Percentiles rank a stretch among this genome's conserved stretches.
phyloP scores from a whole-genome alignment of 2,888 invertebrate genomes.

The Sinotaia quadrata region DNA sequence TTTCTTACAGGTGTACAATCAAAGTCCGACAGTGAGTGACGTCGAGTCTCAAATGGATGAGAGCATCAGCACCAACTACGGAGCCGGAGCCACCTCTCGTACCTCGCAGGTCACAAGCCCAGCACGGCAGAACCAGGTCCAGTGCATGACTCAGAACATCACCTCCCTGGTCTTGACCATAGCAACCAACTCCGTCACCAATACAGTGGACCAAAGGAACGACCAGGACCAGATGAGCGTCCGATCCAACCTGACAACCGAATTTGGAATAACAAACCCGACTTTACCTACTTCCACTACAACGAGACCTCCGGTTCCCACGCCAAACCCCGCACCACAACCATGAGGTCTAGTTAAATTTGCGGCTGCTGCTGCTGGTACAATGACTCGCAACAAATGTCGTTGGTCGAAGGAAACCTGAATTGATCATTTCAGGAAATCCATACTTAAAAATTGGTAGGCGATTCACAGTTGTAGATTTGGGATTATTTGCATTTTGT shows the following conservation, averaged over 20 bases:
- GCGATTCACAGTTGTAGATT: no score
- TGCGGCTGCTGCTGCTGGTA: no score
- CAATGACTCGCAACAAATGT: no score
- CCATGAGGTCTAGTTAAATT: no score
- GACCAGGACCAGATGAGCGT: background rate
- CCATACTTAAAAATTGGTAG: no score
- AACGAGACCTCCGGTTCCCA: background rate
- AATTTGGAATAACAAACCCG: background rate
- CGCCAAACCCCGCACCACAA: no score
- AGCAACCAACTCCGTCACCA: background rate
- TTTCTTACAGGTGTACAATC: background rate
- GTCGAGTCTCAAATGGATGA: background rate
- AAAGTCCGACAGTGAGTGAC: background rate
- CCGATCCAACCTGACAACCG: background rate
- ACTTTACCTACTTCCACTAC: background rate
- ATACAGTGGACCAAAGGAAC: background rate
- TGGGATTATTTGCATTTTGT: no score
- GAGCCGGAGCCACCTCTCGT: background rate
- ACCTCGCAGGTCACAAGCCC: background rate
- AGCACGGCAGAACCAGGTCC: background rate
- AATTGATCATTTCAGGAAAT: no score
- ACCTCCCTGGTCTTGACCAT: background rate
- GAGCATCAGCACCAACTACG: background rate
- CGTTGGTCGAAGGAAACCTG: no score
- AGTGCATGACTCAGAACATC: background rate